Conservation (phyloP, 1,140 invertebrate species). For the Sesamia nonagrioides region DNA sequence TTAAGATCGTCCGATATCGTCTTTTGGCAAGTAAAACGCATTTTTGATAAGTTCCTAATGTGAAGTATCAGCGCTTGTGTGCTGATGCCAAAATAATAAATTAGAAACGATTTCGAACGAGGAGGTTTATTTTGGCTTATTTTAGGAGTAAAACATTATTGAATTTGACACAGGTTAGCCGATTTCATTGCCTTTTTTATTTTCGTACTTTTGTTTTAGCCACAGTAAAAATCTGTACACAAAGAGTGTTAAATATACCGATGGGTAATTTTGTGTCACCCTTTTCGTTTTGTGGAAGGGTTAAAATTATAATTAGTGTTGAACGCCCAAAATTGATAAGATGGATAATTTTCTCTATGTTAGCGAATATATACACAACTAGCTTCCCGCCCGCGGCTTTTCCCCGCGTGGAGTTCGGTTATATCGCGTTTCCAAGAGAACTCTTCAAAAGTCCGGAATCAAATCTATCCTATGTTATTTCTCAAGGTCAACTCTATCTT, state of each 20-base stretch:
- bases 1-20: neutral
- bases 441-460: too few species aligned
- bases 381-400: too few species aligned
- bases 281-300: neutral
- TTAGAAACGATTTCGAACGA: neutral
- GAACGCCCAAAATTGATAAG: too few species aligned
- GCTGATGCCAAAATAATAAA: slow-evolving; percentile 4
- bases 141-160: neutral
- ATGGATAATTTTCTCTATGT: neutral
- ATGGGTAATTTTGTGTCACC: neutral
- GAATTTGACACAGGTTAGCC: slow-evolving; percentile 7
- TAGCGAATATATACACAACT: too few species aligned
- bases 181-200: slow-evolving; percentile 15
- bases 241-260: neutral
- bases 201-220: neutral
- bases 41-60: neutral
- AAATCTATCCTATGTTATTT: too few species aligned
- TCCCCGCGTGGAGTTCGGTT: too few species aligned
- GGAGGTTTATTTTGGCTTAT: neutral
- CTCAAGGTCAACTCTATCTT: too few species aligned
- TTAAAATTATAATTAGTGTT: too few species aligned
- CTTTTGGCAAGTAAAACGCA: slow-evolving; percentile 6
- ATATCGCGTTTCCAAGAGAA: too few species aligned
- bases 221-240: neutral
- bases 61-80: neutral